phyloP scores from a whole-genome alignment of 2,113 vertebrate genomes.

The Gadus macrocephalus region DNA sequence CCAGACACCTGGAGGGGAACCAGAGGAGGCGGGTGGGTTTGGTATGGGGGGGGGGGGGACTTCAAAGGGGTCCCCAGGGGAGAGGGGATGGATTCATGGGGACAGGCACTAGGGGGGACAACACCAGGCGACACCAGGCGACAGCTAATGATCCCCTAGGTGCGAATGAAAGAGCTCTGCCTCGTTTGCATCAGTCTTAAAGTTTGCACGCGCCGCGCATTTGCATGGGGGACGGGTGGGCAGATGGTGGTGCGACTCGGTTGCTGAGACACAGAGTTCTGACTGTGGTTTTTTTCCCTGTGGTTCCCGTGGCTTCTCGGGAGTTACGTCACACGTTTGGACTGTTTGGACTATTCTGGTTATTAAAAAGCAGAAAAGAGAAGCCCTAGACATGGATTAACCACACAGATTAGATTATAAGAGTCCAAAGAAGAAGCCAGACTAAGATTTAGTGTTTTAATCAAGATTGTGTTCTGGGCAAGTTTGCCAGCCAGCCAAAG shows the following conservation, averaged over 20 bases:
- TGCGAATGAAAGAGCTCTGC: slow-evolving; percentile 16
- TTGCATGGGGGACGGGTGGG: too few species aligned
- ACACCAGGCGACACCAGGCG: slow-evolving; percentile 39
- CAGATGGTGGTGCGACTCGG: too few species aligned
- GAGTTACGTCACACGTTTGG: slow-evolving; percentile 18
- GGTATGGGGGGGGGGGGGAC: slow-evolving; percentile 12
- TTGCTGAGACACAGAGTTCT: too few species aligned
- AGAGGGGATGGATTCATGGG: slow-evolving; percentile 59
- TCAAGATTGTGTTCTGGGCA: slow-evolving; percentile 41
- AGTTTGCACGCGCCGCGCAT: too few species aligned
- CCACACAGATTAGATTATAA: slow-evolving; percentile 27
- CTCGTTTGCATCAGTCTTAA: slow-evolving; percentile 7
- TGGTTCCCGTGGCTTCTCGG: slow-evolving; percentile 30
- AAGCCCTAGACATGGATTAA: slow-evolving; percentile 17
- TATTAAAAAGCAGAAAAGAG: slow-evolving; percentile 22
- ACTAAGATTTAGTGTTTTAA: slow-evolving; percentile 46
- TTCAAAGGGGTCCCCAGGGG: slow-evolving; percentile 58
- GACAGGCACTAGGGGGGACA: slow-evolving; percentile 30
- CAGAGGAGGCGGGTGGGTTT: not conserved
- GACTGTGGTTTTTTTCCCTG: too few species aligned
- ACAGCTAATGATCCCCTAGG: slow-evolving; percentile 49
- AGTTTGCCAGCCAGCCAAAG: slow-evolving; percentile 26
- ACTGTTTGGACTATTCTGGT: not conserved
- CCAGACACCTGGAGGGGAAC: slow-evolving; percentile 82
- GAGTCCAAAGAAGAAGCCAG: slow-evolving; percentile 30